Evolutionary conservation across 2,888 invertebrate species (phyloP), one percentile per base, ranked within the genome.

Genomic region (Pyrocoelia pectoralis): DNA sequence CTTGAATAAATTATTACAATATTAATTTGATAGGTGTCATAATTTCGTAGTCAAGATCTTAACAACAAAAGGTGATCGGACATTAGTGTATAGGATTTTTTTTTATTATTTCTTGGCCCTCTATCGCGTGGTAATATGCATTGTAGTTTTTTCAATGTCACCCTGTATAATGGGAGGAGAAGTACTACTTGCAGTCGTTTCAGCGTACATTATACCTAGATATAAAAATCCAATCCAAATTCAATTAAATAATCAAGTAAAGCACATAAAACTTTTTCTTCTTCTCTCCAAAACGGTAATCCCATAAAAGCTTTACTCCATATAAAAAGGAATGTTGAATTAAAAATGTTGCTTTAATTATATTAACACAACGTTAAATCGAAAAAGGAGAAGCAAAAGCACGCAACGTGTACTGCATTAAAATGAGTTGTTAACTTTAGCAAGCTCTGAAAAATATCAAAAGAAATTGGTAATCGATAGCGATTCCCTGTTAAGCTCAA

Each of bases 401-500:
- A 43, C 6, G 15, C 18, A 52, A 29, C 51, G 56, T 49, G 50
- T 12, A 38, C 17, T 49, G 50, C 46, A 59, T 66, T 61, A 61
- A 61, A 65, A 59, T 48, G 38, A 29, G 48, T 40, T 56, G 52
- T 58, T 52, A 61, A 57, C 66, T 69, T 70, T 68, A 56, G 64
- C 69, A 68, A 70, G 66, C 70, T 69, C 61, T 57, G 64, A 57
- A 71, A 72, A 72, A 70, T 68, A 68, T 56, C 53, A 60, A 65
- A 68, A 70, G 70, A 70, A 74, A 73, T 74, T 67, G 69, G 70
- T 69, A 74, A 71, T 73, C 72, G 72, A 73, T 72, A 66, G 67
- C 65, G 48, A 13, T 58, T 46, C 53, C 64, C 67, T 65, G 41
- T 63, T 69, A 70, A 68, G 63, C 67, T 57, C 72, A 68, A 71